Evolutionary conservation across 2,888 invertebrate species (phyloP).

Genomic region (Leptarthrus brevirostris): DNA sequence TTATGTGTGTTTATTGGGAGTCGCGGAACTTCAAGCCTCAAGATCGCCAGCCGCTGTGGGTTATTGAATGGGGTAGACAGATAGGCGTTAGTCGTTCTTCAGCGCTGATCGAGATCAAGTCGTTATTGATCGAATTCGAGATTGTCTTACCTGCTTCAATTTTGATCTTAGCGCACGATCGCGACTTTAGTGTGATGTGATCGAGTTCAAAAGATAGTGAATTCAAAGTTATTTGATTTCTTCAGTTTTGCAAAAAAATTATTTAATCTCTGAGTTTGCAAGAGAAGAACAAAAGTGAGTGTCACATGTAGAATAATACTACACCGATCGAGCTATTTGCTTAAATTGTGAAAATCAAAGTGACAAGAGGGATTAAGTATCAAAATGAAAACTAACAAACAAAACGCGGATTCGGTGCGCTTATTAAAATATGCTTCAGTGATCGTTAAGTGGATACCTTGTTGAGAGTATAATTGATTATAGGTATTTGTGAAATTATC

Average conservation of each 20-base stretch:
- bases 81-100: slow-evolving; percentile 68
- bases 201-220: neutral
- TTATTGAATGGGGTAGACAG: slow-evolving; percentile 67
- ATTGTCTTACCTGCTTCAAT: neutral
- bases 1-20: slow-evolving; percentile 52
- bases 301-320: neutral
- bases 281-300: neutral
- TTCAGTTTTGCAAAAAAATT: neutral
- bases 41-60: slow-evolving; percentile 56
- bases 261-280: neutral
- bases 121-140: slow-evolving; percentile 56
- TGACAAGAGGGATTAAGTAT: too few relatives aligned
- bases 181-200: slow-evolving; percentile 13
- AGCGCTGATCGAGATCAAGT: slow-evolving; percentile 68
- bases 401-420: neutral
- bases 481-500: too few relatives aligned
- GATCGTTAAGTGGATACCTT: neutral
- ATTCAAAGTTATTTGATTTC: neutral
- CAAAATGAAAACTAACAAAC: neutral
- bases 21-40: slow-evolving; percentile 56
- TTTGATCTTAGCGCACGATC: slow-evolving; percentile 20
- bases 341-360: too few relatives aligned
- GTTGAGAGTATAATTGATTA: too few relatives aligned
- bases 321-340: too few relatives aligned
- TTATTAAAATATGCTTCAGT: neutral